Evolutionary conservation across 2,797 vertebrate genomes (phyloP).

Genomic region (Morelia viridis): DNA sequence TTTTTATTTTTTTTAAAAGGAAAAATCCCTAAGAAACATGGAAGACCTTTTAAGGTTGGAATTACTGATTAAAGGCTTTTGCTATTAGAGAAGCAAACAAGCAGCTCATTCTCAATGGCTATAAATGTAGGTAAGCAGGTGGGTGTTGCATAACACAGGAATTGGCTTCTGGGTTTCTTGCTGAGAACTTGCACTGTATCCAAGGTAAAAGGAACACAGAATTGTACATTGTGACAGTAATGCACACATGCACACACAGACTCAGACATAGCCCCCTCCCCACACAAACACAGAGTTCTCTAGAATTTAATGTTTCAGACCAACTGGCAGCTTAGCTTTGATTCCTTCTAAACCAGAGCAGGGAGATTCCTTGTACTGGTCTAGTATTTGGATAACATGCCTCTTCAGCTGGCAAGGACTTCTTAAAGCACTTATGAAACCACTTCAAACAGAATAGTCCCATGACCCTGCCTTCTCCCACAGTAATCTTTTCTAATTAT

Average conservation of each 20-base stretch:
- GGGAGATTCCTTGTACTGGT: background rate
- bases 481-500: background rate
- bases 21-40: background rate
- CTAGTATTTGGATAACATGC: background rate
- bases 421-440: slow-evolving; percentile 34
- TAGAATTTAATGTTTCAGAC: background rate
- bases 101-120: background rate
- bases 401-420: slow-evolving; percentile 34
- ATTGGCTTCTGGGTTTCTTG: background rate
- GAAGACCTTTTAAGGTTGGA: background rate
- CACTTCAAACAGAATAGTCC: slow-evolving; percentile 14
- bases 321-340: background rate
- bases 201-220: background rate
- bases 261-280: too few species aligned
- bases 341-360: background rate
- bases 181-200: background rate
- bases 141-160: background rate
- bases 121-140: background rate
- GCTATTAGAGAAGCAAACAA: background rate
- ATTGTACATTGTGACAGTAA: background rate
- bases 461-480: background rate
- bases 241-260: too few species aligned
- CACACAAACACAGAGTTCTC: too few species aligned
- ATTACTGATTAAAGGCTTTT: background rate
- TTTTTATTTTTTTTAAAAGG: background rate